Evolutionary conservation across 2,113 vertebrate species (phyloP).

Genomic region (Piliocolobus tephrosceles): DNA sequence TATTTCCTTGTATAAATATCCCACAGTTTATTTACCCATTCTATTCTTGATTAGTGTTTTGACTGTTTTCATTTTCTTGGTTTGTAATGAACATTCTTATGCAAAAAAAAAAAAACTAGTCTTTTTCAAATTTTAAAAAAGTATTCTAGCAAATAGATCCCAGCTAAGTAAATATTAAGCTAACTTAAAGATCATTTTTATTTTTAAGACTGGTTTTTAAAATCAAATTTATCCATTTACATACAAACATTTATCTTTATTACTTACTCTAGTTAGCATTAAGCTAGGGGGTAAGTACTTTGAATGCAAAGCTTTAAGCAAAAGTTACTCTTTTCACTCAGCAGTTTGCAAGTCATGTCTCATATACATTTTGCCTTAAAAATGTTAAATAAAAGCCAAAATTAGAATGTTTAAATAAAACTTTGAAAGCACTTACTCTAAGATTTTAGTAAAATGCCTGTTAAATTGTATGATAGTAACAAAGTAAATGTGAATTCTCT

Average conservation of each 20-base stretch:
- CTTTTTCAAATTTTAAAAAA: slow-evolving; percentile 8
- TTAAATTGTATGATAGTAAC: slow-evolving; percentile 28
- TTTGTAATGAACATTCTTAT: background rate
- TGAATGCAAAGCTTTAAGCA: slow-evolving; percentile 21
- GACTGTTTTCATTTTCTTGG: background rate
- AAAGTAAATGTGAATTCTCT: slow-evolving; percentile 33
- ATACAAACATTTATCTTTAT: background rate
- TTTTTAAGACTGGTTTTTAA: background rate
- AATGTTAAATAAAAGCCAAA: slow-evolving; percentile 51
- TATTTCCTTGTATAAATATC: background rate
- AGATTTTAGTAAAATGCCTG: background rate
- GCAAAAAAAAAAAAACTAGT: background rate
- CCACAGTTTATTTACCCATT: background rate
- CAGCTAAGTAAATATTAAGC: background rate
- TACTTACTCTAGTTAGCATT: background rate
- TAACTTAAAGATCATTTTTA: background rate
- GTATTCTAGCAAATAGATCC: background rate
- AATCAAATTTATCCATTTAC: background rate
- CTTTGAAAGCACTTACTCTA: slow-evolving; percentile 4
- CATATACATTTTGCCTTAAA: slow-evolving; percentile 56
- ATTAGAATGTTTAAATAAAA: slow-evolving; percentile 39
- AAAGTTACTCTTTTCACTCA: slow-evolving; percentile 42
- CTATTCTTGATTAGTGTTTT: background rate
- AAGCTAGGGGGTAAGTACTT: background rate
- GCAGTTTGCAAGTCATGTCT: slow-evolving; percentile 52